Conservation (phyloP, 2,888 invertebrate species). For the Agrotis clavis region DNA sequence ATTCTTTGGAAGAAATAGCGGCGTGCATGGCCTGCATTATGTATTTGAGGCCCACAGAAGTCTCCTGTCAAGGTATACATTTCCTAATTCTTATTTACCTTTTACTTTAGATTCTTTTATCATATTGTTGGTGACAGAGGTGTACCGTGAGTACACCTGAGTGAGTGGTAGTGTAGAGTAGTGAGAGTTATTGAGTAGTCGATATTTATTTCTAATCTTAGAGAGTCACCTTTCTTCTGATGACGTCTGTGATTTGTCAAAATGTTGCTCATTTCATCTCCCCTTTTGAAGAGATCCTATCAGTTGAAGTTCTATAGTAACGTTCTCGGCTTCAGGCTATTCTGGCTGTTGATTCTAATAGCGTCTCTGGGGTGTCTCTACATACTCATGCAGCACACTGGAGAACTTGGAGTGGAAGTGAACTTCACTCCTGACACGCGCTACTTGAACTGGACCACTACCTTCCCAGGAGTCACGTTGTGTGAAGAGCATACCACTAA, state of each 20-base stretch:
- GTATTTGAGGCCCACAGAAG: constrained; percentile 87
- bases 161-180: too few species aligned
- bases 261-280: too few species aligned
- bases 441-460: constrained; percentile 91
- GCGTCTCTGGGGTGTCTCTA: constrained; percentile 89
- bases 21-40: constrained; percentile 91
- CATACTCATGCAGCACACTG: constrained; percentile 84
- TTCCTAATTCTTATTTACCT: not conserved
- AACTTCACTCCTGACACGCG: constrained; percentile 92
- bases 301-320: not conserved
- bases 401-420: constrained; percentile 89
- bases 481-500: constrained; percentile 89
- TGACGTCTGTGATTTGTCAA: too few species aligned
- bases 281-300: not conserved
- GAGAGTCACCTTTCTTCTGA: too few species aligned
- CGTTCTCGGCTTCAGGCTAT: constrained; percentile 80
- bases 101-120: not conserved
- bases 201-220: too few species aligned
- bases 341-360: constrained; percentile 90
- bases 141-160: too few species aligned
- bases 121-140: not conserved
- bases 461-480: constrained; percentile 92
- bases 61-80: constrained; percentile 87
- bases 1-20: constrained; percentile 79
- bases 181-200: too few species aligned